These are phyloP conservation scores for Osmerus mordax DNA, from an alignment of 2,113 vertebrate genomes.

Conservation along the genomic window DNA sequence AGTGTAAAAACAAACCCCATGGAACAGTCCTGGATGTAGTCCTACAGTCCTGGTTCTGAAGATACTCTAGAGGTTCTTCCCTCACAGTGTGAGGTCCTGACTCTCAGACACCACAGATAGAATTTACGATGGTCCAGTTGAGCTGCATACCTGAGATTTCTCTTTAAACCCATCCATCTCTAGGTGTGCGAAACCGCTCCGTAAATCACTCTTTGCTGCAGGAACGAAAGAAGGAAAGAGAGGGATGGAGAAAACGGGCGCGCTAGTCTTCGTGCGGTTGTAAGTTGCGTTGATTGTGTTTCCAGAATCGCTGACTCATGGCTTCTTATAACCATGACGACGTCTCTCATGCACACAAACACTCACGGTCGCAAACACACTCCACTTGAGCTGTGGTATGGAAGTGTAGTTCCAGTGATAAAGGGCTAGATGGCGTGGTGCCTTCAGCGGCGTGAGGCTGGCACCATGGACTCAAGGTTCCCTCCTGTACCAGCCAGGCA, in stretches of 20 bases:
- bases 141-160: conserved; percentile 65
- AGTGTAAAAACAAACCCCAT: too few relatives aligned
- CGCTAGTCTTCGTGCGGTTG: conserved; percentile 1
- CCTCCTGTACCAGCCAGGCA: conserved; percentile 19
- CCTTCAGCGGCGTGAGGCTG: conserved; percentile 38
- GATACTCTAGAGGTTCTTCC: not conserved
- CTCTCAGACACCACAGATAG: conserved; percentile 38
- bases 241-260: conserved; percentile 10
- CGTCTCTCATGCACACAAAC: not conserved
- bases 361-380: not conserved
- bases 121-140: conserved; percentile 60
- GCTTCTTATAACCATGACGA: not conserved
- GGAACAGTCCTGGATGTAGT: too few relatives aligned
- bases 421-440: conserved; percentile 55
- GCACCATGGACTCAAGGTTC: conserved; percentile 7
- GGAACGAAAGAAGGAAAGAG: conserved; percentile 36
- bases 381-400: not conserved
- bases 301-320: conserved; percentile 13
- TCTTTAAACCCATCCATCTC: conserved; percentile 60
- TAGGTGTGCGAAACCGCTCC: conserved; percentile 26
- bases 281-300: not conserved
- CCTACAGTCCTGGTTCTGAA: too few relatives aligned
- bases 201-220: conserved; percentile 54
- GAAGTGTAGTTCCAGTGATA: conserved; percentile 29
- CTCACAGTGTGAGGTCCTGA: conserved; percentile 61